phyloP scores from a whole-genome alignment of 2,797 vertebrate species.

The Artibeus jamaicensis region DNA sequence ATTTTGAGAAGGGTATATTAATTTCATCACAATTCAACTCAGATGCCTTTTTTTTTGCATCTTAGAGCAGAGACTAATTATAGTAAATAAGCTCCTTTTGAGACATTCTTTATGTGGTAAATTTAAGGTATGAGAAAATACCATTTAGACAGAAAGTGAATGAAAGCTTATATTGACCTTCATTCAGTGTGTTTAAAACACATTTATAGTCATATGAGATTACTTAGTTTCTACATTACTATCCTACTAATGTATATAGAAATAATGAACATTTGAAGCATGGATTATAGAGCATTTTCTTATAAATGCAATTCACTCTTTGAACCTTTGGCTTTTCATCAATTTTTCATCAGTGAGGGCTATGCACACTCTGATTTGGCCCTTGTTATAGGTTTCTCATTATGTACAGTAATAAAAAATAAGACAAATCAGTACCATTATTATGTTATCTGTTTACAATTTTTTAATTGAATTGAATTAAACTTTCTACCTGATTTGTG shows the following conservation, averaged over 20 bases:
- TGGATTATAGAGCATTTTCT: slow-evolving; percentile 16
- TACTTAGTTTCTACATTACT: neutral
- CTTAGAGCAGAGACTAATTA: slow-evolving; percentile 19
- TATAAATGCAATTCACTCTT: slow-evolving; percentile 19
- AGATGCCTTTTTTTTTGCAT: neutral
- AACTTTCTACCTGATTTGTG: slow-evolving; percentile 23
- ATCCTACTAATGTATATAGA: neutral
- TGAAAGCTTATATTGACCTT: slow-evolving; percentile 28
- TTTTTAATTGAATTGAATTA: slow-evolving; percentile 44
- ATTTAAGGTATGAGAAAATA: slow-evolving; percentile 29
- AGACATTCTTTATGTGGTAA: neutral
- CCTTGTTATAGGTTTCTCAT: slow-evolving; percentile 29
- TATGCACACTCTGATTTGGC: neutral
- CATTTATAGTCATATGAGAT: neutral
- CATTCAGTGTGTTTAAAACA: slow-evolving; percentile 33
- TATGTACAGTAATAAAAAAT: neutral
- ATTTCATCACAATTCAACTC: neutral
- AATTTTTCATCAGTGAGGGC: neutral
- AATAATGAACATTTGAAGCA: slow-evolving; percentile 28
- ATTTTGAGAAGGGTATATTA: neutral
- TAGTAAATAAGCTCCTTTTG: slow-evolving; percentile 22
- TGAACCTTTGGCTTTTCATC: slow-evolving; percentile 1
- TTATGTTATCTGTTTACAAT: neutral
- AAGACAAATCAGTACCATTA: neutral
- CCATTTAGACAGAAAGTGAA: slow-evolving; percentile 30